These are phyloP conservation scores for Drosophila obscura DNA, from an alignment of 1,140 invertebrate genomes.

Conservation along the genomic window DNA sequence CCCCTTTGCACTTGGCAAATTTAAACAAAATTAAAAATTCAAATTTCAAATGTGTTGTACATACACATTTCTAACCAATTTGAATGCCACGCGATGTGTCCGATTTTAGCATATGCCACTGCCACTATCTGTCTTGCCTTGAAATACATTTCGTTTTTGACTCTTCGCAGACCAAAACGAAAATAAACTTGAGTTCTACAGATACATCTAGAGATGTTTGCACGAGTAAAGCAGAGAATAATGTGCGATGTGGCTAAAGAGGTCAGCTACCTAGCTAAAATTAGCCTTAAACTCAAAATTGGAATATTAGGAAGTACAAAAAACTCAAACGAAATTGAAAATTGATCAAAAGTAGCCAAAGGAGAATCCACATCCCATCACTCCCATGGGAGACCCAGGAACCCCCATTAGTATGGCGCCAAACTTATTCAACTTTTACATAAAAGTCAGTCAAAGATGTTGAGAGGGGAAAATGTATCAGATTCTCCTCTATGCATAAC, in stretches of 20 bases:
- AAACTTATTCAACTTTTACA: conserved; percentile 49
- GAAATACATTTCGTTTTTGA: conserved; percentile 37
- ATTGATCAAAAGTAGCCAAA: not conserved
- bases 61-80: conserved; percentile 15
- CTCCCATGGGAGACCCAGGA: not conserved
- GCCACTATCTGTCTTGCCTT: conserved; percentile 25
- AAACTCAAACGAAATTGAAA: not conserved
- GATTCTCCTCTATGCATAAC: conserved; percentile 49
- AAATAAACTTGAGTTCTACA: conserved; percentile 43
- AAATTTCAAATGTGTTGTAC: not conserved
- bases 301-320: conserved; percentile 7
- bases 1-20: too few species aligned
- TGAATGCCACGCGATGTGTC: conserved; percentile 20
- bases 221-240: not conserved
- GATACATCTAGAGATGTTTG: not conserved
- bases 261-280: conserved; percentile 21
- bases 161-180: conserved; percentile 1
- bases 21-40: conserved; percentile 14
- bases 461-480: conserved; percentile 19
- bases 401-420: not conserved
- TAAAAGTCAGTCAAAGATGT: conserved; percentile 46
- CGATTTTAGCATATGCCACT: conserved; percentile 24
- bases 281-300: conserved; percentile 20
- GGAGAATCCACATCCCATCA: conserved; percentile 20
- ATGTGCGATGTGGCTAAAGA: not conserved